Percentiles rank a stretch among this genome's conserved stretches.
Conservation (phyloP, 2,888 invertebrate genomes). For the Tenthredo distinguenda region DNA sequence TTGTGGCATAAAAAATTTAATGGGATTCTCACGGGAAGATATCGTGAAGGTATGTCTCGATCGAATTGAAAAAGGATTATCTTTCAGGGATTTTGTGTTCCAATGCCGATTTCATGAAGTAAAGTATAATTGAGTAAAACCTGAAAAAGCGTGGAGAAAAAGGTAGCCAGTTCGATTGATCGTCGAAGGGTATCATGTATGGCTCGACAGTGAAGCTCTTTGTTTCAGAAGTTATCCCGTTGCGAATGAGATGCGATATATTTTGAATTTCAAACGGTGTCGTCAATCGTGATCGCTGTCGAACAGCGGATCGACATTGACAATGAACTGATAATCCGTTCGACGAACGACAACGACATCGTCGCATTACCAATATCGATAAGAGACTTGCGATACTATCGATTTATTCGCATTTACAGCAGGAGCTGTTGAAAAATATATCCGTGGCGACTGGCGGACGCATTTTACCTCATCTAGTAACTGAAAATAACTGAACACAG, state of each 20-base stretch:
- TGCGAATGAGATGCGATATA: neutral
- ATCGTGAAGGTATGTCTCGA: neutral
- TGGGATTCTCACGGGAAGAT: neutral
- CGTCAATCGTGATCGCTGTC: conserved; percentile 31
- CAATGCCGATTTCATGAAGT: neutral
- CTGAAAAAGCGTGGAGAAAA: too few relatives aligned
- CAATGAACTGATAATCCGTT: conserved; percentile 38
- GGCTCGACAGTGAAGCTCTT: neutral
- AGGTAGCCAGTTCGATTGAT: neutral
- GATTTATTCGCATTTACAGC: conserved; percentile 14
- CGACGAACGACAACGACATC: neutral
- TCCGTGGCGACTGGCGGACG: too few relatives aligned
- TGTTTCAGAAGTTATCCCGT: conserved; percentile 15
- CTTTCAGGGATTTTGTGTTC: neutral
- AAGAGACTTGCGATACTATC: neutral
- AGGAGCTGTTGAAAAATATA: neutral
- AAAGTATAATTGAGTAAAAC: neutral
- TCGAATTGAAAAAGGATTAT: neutral
- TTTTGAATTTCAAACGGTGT: conserved; percentile 1
- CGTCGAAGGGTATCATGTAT: neutral
- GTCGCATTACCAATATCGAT: conserved; percentile 19
- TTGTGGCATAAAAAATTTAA: neutral
- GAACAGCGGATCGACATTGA: conserved; percentile 1
- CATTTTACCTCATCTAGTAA: neutral
- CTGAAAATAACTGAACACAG: neutral